Conservation (phyloP, 2,113 vertebrate species). For the Natator depressus region DNA sequence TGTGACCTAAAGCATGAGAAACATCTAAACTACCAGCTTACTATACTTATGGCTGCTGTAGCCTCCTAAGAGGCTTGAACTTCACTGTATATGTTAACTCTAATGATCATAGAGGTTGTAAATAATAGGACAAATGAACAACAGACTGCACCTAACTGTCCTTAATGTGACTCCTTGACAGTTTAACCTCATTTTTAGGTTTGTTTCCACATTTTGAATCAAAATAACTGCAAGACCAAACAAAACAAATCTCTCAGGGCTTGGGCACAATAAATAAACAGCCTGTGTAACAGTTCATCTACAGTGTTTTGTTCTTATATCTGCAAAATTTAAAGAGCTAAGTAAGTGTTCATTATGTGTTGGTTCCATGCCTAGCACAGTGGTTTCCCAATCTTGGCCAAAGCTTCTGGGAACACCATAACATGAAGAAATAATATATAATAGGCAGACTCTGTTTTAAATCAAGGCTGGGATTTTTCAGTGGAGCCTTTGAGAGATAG, state of each 20-base stretch:
- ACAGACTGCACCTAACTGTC: not conserved
- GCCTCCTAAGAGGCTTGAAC: not conserved
- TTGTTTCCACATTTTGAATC: not conserved
- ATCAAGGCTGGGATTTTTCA: not conserved
- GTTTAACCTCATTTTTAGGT: not conserved
- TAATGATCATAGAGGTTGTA: constrained; percentile 15
- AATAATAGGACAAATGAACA: constrained; percentile 1
- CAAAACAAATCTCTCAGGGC: not conserved
- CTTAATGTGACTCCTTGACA: not conserved
- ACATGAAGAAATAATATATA: not conserved
- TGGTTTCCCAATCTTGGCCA: not conserved
- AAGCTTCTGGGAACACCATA: not conserved
- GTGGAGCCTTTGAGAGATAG: not conserved
- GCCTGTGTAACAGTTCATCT: not conserved
- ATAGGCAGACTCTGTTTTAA: not conserved
- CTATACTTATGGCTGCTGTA: not conserved
- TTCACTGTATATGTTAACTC: not conserved
- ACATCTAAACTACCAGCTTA: not conserved
- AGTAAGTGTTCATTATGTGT: not conserved
- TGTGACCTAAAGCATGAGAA: constrained; percentile 32
- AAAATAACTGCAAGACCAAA: not conserved
- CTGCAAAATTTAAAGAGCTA: not conserved
- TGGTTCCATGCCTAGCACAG: not conserved
- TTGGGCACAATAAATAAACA: not conserved
- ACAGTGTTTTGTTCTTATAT: not conserved